A percentile compares a stretch with the other conserved stretches of the same genome.
phyloP scores from a whole-genome alignment of 2,888 invertebrate genomes.

The Asteroscopus sphinx region DNA sequence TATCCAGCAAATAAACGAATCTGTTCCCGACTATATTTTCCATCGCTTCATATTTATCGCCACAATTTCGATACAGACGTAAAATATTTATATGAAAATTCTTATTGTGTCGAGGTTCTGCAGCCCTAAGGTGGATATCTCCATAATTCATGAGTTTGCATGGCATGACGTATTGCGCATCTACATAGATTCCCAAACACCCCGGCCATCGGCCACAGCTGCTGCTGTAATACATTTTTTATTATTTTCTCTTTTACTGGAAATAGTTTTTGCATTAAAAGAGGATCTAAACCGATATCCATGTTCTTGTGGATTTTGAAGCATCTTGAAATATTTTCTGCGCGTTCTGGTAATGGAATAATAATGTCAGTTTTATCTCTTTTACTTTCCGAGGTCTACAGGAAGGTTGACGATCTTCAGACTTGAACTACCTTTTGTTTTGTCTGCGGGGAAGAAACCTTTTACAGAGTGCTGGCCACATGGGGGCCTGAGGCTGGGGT shows the following conservation, averaged over 20 bases:
- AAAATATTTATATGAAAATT: conserved; percentile 50
- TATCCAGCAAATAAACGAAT: conserved; percentile 31
- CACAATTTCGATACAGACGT: conserved; percentile 36
- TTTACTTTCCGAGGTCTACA: no score
- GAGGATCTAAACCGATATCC: conserved; percentile 44
- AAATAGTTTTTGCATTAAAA: conserved; percentile 65
- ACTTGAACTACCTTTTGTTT: no score
- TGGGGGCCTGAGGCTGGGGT: no score
- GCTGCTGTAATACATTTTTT: conserved; percentile 78
- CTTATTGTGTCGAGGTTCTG: conserved; percentile 41
- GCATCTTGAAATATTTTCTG: conserved; percentile 17
- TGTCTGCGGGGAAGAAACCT: no score
- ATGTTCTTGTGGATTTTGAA: conserved; percentile 7
- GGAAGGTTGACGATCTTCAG: no score
- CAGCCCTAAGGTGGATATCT: conserved; percentile 56
- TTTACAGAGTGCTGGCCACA: no score
- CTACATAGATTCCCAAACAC: conserved; percentile 78
- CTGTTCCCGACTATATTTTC: conserved; percentile 2
- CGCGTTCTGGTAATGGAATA: conserved; percentile 27
- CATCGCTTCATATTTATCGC: conserved; percentile 37
- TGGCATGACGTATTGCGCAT: conserved; percentile 81
- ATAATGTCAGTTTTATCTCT: neutral
- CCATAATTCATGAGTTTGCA: conserved; percentile 81
- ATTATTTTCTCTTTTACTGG: conserved; percentile 69
- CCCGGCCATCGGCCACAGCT: conserved; percentile 75